Conservation (phyloP, 2,888 invertebrate species). For the Archaeoteleia sp. region DNA sequence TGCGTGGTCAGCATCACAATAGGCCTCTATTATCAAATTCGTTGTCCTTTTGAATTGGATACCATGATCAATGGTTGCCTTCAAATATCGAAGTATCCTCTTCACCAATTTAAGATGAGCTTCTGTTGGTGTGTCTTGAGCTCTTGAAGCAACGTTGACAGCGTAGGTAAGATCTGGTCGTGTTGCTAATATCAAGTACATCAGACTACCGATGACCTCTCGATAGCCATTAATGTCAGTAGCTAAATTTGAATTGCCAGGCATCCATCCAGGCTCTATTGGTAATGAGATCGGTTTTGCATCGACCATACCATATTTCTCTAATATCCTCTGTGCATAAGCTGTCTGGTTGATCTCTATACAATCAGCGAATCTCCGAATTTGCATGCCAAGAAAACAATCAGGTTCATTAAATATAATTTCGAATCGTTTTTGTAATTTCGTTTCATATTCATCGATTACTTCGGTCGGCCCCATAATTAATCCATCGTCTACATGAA, state of each 20-base stretch:
- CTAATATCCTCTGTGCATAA: conserved; percentile 5
- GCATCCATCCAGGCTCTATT: conserved; percentile 15
- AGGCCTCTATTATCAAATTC: not conserved
- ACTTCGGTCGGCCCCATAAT: conserved; percentile 2
- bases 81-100: conserved; percentile 41
- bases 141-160: conserved; percentile 38
- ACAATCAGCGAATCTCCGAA: not conserved
- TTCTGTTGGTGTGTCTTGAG: conserved; percentile 23
- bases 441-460: not conserved
- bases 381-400: conserved; percentile 9
- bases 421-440: not conserved
- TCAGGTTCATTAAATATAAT: not conserved
- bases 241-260: not conserved
- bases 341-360: conserved; percentile 4
- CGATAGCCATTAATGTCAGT: not conserved
- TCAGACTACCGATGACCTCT: conserved; percentile 11
- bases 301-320: conserved; percentile 11
- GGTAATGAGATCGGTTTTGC: conserved; percentile 6
- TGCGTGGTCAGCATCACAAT: conserved; percentile 49
- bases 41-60: conserved; percentile 14
- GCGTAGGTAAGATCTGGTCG: conserved; percentile 50
- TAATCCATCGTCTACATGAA: conserved; percentile 25
- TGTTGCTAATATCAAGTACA: conserved; percentile 20
- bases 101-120: conserved; percentile 42
- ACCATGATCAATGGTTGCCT: conserved; percentile 26